Evolutionary conservation across 2,113 vertebrate genomes (phyloP).

Genomic region (Apistogramma diplotaenia): DNA sequence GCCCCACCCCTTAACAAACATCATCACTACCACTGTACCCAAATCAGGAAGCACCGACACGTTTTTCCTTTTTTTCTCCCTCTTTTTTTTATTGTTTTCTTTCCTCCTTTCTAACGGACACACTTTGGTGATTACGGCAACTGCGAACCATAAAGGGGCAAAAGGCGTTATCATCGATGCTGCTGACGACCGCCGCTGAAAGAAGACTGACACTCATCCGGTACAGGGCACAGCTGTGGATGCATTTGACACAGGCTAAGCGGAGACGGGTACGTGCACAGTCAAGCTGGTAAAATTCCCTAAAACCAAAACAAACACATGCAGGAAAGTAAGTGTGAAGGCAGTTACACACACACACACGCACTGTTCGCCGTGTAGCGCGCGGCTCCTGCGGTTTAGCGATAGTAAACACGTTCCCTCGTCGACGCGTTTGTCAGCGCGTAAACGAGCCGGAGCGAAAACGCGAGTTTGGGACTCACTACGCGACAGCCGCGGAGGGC

Average conservation of each 20-base stretch:
- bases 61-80: neutral
- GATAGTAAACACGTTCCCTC: conserved; percentile 33
- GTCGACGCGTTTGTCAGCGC: conserved; percentile 55
- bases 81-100: neutral
- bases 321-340: neutral
- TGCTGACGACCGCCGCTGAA: conserved; percentile 35
- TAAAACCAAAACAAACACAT: neutral
- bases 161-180: conserved; percentile 31
- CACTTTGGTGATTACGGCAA: conserved; percentile 20
- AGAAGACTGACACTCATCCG: conserved; percentile 57
- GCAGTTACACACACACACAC: neutral
- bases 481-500: neutral
- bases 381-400: neutral
- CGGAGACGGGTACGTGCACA: conserved; percentile 66
- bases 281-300: neutral
- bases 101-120: neutral
- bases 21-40: conserved; percentile 58
- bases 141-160: conserved; percentile 1
- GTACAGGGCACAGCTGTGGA: conserved; percentile 67
- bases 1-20: conserved; percentile 75
- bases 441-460: neutral
- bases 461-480: neutral
- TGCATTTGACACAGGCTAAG: conserved; percentile 64
- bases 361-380: neutral
- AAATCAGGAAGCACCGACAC: conserved; percentile 76